Evolutionary conservation across 1,140 invertebrate genomes (phyloP), one percentile per base, ranked within the genome.

Genomic region (Drosophila watanabei): DNA sequence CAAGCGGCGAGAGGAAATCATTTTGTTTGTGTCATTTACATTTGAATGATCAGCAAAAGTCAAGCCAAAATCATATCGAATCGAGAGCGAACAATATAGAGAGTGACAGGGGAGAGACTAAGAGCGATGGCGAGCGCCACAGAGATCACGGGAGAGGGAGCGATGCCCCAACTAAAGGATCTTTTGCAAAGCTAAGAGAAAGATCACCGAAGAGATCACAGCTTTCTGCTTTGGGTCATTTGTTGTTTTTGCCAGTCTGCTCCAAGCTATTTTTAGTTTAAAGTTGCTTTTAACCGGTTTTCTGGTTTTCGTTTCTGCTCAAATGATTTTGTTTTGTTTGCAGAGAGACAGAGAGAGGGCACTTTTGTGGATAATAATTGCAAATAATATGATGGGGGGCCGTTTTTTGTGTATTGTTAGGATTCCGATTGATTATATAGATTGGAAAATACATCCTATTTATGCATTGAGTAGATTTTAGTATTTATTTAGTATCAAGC

Each of bases 251-350:
- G 59, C 30, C 54, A 28, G 30, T 20, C 28, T 52, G 57, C 68
- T 58, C 51, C 48, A 56, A 68, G 75, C 57, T 84, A 80, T 84
- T 78, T 87, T 54, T 84, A 80, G 72, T 64, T 35, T 63, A 52
- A 85, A 85, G 68, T 64, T 58, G 75, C 58, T 82, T 79, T 72
- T 61, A 89, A 88, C 84, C 84, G 85, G 84, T 84, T 88, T 79
- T 61, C 49, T 39, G 14, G 20, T 30, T 49, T 72, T 68, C 52
- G 45, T 60, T 51, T 71, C 43, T 51, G 70, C 54, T 72, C 18
- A 72, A 56, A 72, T 73, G 70, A 51, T 51, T 73, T 73, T 51
- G 45, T 78, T 78, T 79, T 52, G 72, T 77, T 77, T 76, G 54
- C 72, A 59, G 49, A 49, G 48, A 49, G 41, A 54, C 30, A 11